Evolutionary conservation across 2,888 invertebrate genomes (phyloP).

Genomic region (Pterobdella sp.): DNA sequence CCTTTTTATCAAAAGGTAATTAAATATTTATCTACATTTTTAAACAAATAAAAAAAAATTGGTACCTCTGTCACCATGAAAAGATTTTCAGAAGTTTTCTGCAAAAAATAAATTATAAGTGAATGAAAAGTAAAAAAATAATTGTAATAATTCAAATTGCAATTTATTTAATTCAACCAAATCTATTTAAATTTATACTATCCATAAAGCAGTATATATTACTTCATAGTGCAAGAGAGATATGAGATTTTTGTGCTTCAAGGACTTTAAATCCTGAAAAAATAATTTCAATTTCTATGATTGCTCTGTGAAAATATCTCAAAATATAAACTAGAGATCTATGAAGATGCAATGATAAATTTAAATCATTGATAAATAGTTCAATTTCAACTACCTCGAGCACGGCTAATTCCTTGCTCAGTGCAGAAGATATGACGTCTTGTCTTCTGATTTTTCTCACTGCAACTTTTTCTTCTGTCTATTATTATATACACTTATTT

Average conservation of each 20-base stretch:
- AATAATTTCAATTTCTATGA: constrained; percentile 2
- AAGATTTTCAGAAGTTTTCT: constrained; percentile 12
- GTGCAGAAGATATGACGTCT: neutral
- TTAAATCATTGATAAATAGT: no score
- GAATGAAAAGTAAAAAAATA: neutral
- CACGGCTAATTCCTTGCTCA: constrained; percentile 6
- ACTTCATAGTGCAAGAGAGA: constrained; percentile 19
- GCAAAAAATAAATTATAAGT: neutral
- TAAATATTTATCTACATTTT: neutral
- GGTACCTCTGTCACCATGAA: constrained; percentile 23
- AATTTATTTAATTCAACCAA: no score
- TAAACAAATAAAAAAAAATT: neutral
- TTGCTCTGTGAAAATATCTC: neutral
- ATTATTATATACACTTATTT: neutral
- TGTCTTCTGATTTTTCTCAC: neutral
- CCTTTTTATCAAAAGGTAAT: neutral
- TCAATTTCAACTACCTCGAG: no score
- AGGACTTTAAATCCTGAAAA: constrained; percentile 1
- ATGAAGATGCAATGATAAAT: neutral
- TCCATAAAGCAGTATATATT: neutral
- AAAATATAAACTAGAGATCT: neutral
- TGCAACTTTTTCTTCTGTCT: neutral
- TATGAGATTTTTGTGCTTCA: constrained; percentile 17
- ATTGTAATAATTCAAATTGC: neutral
- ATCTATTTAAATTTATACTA: no score